These are phyloP conservation scores for Chloropsis hardwickii DNA, from an alignment of 2,113 vertebrate genomes.

Conservation along the genomic window DNA sequence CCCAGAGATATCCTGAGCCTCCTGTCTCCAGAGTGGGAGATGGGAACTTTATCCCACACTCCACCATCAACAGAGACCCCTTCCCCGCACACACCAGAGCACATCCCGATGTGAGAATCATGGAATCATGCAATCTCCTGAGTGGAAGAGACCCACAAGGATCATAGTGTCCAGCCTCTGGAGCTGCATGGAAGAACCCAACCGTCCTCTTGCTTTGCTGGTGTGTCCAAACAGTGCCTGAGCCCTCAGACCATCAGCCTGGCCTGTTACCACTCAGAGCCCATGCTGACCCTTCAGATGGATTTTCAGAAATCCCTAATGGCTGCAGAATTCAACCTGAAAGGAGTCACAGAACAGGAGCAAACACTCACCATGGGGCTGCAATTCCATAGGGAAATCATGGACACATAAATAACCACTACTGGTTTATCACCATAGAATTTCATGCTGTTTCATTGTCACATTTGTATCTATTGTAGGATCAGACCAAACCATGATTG, in stretches of 20 bases:
- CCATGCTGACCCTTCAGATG: fast-evolving
- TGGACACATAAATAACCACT: neutral
- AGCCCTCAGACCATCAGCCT: neutral
- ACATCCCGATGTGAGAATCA: neutral
- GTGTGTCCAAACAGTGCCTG: neutral
- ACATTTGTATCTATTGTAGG: neutral
- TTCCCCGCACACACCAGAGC: neutral
- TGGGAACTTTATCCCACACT: neutral
- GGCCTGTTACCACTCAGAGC: neutral
- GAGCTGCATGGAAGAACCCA: neutral
- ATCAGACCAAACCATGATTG: neutral
- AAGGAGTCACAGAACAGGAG: neutral
- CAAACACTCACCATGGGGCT: neutral
- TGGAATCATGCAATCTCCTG: neutral
- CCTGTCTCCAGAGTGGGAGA: neutral
- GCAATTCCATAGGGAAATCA: neutral
- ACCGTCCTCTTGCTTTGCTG: neutral
- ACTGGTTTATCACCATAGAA: neutral
- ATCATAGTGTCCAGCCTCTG: neutral
- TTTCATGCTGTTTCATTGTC: neutral
- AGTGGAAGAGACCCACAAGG: neutral
- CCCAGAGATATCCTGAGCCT: neutral
- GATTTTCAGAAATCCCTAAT: neutral
- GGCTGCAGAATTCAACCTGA: neutral
- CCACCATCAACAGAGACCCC: neutral